phyloP scores from a whole-genome alignment of 2,113 vertebrate genomes.

The Diphyllodes magnificus region DNA sequence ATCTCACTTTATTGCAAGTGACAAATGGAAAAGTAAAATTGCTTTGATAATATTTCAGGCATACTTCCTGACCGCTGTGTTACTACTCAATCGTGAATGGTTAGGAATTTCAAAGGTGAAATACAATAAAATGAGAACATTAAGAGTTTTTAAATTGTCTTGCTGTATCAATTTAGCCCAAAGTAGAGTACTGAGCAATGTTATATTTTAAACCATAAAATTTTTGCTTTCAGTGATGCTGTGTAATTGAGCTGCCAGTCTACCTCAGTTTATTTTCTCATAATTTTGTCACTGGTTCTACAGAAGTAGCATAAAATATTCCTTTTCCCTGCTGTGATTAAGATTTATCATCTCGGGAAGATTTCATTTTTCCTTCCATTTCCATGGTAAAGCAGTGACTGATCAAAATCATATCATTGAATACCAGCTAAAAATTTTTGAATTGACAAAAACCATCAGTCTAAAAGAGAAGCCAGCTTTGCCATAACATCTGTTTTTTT shows the following conservation, averaged over 20 bases:
- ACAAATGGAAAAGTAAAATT: not conserved
- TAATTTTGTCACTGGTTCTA: not conserved
- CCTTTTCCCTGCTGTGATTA: not conserved
- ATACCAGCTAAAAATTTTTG: not conserved
- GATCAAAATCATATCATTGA: not conserved
- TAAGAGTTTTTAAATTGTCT: not conserved
- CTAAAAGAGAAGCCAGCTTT: not conserved
- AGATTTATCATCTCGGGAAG: not conserved
- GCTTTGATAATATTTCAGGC: not conserved
- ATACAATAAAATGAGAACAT: not conserved
- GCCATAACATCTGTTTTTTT: slow-evolving; percentile 22
- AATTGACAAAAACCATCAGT: not conserved
- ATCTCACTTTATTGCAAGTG: not conserved
- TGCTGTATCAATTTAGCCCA: not conserved
- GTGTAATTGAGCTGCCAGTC: not conserved
- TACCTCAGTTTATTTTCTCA: not conserved
- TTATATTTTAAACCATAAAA: not conserved
- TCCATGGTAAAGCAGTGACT: not conserved
- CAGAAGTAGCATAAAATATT: not conserved
- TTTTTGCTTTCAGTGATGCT: not conserved
- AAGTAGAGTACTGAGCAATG: not conserved
- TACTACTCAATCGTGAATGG: not conserved
- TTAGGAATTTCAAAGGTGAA: not conserved
- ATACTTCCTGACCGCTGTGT: not conserved
- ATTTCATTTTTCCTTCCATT: not conserved